Conservation (phyloP, 2,797 vertebrate genomes). For the Acomys russatus region DNA sequence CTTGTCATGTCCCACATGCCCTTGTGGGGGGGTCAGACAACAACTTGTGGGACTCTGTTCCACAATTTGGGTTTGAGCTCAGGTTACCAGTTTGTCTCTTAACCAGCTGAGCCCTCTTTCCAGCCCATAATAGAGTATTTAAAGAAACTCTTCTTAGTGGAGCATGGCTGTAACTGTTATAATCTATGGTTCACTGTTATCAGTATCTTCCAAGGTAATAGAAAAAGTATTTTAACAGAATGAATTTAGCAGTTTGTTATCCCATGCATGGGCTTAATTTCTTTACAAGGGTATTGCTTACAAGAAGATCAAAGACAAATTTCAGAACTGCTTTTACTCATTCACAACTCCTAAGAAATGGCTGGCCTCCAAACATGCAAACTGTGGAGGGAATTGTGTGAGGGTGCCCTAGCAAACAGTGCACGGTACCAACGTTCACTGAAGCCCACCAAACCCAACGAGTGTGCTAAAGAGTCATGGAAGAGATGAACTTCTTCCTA, state of each 20-base stretch:
- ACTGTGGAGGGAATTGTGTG: background rate
- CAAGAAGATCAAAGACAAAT: slow-evolving; percentile 22
- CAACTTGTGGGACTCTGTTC: background rate
- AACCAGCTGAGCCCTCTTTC: background rate
- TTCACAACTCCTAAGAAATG: slow-evolving; percentile 9
- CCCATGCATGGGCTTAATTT: background rate
- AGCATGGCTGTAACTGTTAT: background rate
- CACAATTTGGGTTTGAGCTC: background rate
- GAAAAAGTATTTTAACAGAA: slow-evolving; percentile 8
- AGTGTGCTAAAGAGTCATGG: background rate
- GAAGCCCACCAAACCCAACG: background rate
- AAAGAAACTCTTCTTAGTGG: slow-evolving; percentile 10
- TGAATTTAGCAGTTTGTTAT: background rate
- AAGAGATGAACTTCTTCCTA: background rate
- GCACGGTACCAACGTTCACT: background rate
- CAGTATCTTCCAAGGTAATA: slow-evolving; percentile 23
- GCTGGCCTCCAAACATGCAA: background rate
- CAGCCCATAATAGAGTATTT: background rate
- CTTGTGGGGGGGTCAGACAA: background rate
- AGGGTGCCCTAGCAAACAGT: background rate
- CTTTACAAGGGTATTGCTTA: slow-evolving; percentile 16
- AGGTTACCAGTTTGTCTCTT: no score
- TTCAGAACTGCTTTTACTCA: background rate
- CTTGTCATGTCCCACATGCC: background rate
- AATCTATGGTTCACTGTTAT: background rate